Evolutionary conservation across 2,797 vertebrate genomes (phyloP).

Genomic region (Vespertilio murinus): DNA sequence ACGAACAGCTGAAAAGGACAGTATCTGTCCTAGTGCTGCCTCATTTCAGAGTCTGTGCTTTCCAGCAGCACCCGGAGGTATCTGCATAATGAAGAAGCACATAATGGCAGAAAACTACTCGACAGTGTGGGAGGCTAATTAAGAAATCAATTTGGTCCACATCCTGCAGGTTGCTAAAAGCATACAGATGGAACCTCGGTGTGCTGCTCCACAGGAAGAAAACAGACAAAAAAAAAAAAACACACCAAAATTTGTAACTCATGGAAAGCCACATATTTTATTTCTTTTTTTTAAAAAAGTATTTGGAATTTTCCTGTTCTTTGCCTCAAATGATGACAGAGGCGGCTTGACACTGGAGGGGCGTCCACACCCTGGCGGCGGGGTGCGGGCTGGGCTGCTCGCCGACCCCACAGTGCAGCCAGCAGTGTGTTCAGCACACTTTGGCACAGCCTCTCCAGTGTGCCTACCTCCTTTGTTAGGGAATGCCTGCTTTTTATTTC

Average conservation of each 20-base stretch:
- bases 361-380: not conserved
- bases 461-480: not conserved
- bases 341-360: not conserved
- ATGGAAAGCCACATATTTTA: not conserved
- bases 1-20: conserved; percentile 9
- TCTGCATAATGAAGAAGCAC: conserved; percentile 76
- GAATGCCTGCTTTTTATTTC: not conserved
- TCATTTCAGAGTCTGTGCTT: conserved; percentile 36
- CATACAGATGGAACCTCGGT: conserved; percentile 24
- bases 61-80: not conserved
- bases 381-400: accelerated
- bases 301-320: not conserved
- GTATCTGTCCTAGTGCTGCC: conserved; percentile 13
- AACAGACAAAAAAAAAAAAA: conserved; percentile 5
- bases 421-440: accelerated
- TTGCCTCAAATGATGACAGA: not conserved
- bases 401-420: accelerated
- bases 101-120: conserved; percentile 75
- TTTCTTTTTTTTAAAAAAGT: conserved; percentile 42
- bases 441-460: not conserved
- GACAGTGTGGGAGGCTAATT: conserved; percentile 67
- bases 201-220: conserved; percentile 46
- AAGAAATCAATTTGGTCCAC: conserved; percentile 70
- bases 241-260: conserved; percentile 25
- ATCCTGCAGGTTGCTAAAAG: conserved; percentile 65